phyloP scores from a whole-genome alignment of 2,797 vertebrate genomes.

The Lagocephalus sceleratus region DNA sequence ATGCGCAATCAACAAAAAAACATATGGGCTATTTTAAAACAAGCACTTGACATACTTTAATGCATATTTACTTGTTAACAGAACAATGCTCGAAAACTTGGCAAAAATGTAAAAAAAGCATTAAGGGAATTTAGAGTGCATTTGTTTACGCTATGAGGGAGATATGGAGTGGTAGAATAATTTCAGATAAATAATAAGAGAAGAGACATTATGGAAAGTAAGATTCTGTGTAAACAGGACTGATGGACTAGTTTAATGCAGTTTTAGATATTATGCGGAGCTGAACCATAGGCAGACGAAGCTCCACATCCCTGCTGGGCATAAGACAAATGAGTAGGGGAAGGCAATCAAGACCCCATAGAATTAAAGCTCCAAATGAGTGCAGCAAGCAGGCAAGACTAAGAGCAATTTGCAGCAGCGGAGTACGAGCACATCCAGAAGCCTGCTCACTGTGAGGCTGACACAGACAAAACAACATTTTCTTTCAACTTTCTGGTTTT shows the following conservation, averaged over 20 bases:
- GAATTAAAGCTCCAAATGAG: conserved; percentile 55
- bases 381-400: conserved; percentile 50
- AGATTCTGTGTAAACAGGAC: conserved; percentile 37
- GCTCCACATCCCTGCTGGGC: conserved; percentile 20
- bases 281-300: conserved; percentile 33
- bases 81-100: no score
- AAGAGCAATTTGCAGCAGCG: conserved; percentile 61
- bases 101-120: conserved; percentile 16
- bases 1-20: neutral
- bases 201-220: conserved; percentile 6
- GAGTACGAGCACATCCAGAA: conserved; percentile 50
- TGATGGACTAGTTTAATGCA: conserved; percentile 54
- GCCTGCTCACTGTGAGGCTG: neutral
- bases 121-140: conserved; percentile 10
- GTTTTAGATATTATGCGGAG: conserved; percentile 55
- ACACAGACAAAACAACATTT: conserved; percentile 30
- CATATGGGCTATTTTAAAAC: neutral
- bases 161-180: neutral
- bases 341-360: conserved; percentile 48
- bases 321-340: conserved; percentile 53
- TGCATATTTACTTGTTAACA: no score
- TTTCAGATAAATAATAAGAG: neutral
- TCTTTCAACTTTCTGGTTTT: conserved; percentile 29
- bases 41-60: no score
- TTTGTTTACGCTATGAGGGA: neutral